Percentiles rank a stretch among this genome's conserved stretches.
Evolutionary conservation across 2,113 vertebrate genomes (phyloP).

Genomic region (Leucoraja erinaceus): DNA sequence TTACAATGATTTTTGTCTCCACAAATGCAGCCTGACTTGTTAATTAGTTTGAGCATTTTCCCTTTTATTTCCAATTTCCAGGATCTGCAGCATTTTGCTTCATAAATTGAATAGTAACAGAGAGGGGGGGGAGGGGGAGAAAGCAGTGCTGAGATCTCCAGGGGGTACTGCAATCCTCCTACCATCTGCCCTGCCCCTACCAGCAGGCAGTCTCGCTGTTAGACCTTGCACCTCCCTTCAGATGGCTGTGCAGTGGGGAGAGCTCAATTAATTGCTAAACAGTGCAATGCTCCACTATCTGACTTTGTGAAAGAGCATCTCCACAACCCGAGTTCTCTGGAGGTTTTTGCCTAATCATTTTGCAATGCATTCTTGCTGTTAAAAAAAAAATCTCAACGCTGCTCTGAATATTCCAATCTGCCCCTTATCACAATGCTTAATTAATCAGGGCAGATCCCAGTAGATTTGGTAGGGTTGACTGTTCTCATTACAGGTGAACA

Average conservation of each 20-base stretch:
- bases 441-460: conserved; percentile 30
- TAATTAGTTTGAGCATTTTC: no score
- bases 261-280: neutral
- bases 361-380: neutral
- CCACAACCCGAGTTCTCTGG: neutral
- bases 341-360: neutral
- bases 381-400: neutral
- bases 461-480: neutral
- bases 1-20: no score
- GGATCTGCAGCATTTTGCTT: no score
- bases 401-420: neutral
- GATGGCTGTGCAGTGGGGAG: neutral
- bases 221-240: neutral
- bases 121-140: no score
- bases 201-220: no score
- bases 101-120: no score
- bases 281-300: neutral
- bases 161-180: no score
- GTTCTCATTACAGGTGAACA: conserved; percentile 32
- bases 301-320: conserved; percentile 24
- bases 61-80: no score
- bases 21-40: no score
- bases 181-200: no score
- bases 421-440: conserved; percentile 26
- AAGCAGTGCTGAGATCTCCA: no score